Evolutionary conservation across 2,797 vertebrate genomes (phyloP), one percentile per base, ranked within the genome.

Genomic region (Erethizon dorsatum): DNA sequence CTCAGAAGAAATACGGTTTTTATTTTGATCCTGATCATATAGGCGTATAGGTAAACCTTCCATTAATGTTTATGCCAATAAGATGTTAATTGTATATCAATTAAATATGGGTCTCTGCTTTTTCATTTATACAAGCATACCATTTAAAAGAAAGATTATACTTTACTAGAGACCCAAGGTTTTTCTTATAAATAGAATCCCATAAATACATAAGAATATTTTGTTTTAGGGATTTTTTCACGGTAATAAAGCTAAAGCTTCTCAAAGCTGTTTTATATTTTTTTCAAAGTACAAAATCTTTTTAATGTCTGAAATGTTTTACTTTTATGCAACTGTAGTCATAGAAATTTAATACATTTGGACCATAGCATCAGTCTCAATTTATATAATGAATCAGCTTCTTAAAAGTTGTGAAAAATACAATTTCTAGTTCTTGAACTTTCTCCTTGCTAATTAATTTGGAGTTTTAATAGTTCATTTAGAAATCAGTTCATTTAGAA

Each of bases 1-100:
- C 50, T 92, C 41, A 80, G 87, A 93, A 94, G 63, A 97, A 96
- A 93, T 88, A 93, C 5, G 50, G 20, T 90, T 97, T 89, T 95
- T 94, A 84, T 96, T 97, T 97, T 97, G 88, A 95, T 96, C 31
- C 69, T 82, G 57, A 86, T n/a, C 94, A 20, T 82, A 71, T 86
- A 67, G 28, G 78, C 20, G 94, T 90, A 47, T 84, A 65, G 94
- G 47, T 41, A 97, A 83, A 88, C 22, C 18, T 80, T 89, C 56
- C 31, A 67, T 90, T 94, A 85, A 22, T 83, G 92, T 89, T 95
- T 94, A 92, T 84, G 41, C 10, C 94, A 93, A 73, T 92, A 86
- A 54, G 95, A 90, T 95, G 45, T 86, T 94, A 88, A 88, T 82
- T 79, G 59, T 28, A 41, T 87, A 73, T 94, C 24, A 65, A 65